Conservation (phyloP, 2,888 invertebrate genomes). For the Diadegma fenestrale region DNA sequence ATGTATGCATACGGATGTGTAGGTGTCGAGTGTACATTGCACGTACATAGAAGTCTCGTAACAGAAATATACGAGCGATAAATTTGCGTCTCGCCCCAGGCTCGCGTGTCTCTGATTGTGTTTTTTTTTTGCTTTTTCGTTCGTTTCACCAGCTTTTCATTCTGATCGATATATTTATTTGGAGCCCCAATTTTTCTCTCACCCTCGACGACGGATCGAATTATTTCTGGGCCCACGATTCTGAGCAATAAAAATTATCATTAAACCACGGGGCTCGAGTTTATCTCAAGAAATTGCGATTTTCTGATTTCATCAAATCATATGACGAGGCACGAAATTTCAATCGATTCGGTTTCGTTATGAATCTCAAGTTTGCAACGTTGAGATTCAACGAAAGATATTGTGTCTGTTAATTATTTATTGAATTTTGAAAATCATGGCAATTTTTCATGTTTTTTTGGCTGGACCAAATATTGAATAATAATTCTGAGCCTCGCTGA, state of each 20-base stretch:
- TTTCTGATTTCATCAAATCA: not conserved
- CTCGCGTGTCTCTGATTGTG: conserved; percentile 39
- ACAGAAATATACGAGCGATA: conserved; percentile 45
- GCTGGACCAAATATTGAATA: too few species aligned
- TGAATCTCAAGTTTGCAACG: too few species aligned
- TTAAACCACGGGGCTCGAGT: conserved; percentile 7
- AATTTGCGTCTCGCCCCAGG: conserved; percentile 33
- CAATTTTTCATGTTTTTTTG: too few species aligned
- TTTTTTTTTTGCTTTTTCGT: not conserved
- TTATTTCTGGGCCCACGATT: not conserved
- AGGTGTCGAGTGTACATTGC: conserved; percentile 12
- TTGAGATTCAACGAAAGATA: too few species aligned
- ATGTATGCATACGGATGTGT: not conserved
- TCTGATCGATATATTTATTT: conserved; percentile 7
- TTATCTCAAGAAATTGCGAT: not conserved
- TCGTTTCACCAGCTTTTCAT: not conserved
- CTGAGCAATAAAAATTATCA: conserved; percentile 22
- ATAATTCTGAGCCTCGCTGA: too few species aligned
- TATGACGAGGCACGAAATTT: not conserved
- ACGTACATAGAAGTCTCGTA: conserved; percentile 28
- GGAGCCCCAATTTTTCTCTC: conserved; percentile 5
- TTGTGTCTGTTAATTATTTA: too few species aligned
- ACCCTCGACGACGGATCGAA: not conserved
- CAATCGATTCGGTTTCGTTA: too few species aligned
- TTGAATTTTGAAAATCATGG: too few species aligned